phyloP scores from a whole-genome alignment of 2,797 vertebrate species.

The Protonibea diacanthus region DNA sequence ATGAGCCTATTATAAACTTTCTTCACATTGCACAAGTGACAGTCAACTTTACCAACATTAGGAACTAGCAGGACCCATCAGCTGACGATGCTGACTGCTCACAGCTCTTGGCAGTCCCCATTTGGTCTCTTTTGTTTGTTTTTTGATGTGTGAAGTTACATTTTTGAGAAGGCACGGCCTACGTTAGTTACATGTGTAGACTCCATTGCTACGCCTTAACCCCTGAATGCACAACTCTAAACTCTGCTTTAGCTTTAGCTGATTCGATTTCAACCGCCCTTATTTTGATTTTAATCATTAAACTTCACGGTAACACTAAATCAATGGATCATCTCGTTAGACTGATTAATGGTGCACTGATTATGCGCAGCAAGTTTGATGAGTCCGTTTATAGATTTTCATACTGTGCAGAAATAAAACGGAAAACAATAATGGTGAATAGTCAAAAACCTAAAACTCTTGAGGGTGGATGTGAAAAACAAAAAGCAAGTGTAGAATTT shows the following conservation, averaged over 20 bases:
- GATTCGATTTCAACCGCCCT: background rate
- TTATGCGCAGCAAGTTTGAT: background rate
- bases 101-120: background rate
- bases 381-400: background rate
- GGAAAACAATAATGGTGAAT: background rate
- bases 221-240: background rate
- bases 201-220: background rate
- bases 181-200: background rate
- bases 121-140: background rate
- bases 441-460: background rate
- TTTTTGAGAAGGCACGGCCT: background rate
- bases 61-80: background rate
- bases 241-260: background rate
- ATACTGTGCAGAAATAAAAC: background rate
- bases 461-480: background rate
- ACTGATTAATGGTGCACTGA: background rate
- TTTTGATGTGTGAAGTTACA: background rate
- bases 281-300: background rate
- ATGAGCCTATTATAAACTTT: background rate
- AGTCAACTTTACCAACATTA: background rate
- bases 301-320: background rate
- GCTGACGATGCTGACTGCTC: background rate
- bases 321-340: constrained; percentile 9
- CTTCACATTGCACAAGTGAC: background rate
- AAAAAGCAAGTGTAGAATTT: background rate